Evolutionary conservation across 2,888 invertebrate genomes (phyloP), one percentile per base, ranked within the genome.

Genomic region (Thecophora atra): DNA sequence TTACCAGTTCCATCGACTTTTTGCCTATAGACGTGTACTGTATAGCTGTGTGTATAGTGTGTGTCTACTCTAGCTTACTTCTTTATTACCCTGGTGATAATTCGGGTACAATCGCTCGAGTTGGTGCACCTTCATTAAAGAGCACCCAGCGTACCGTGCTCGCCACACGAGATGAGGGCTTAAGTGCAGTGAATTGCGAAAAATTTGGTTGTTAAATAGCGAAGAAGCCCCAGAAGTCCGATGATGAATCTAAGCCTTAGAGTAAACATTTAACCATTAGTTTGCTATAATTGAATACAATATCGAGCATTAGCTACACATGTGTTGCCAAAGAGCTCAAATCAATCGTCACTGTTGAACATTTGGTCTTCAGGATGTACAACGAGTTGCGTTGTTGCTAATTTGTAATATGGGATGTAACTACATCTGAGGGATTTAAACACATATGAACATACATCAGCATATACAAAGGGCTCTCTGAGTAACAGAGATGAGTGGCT

Each of bases 41-140:
- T 58, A 17, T 68, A 11, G 6, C 7, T 37, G 37, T 19, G 58
- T 44, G 60, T 70, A n/a, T 51, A n/a, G 19, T 51, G n/a, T 47
- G 47, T 37, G 37, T 37, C n/a, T n/a, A n/a, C n/a, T n/a, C n/a
- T n/a, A n/a, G 47, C 21, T 56, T 26, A n/a, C n/a, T n/a, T n/a
- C 42, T 58, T 58, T 47, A 70, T 52, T 63, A 52, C 70, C 52
- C 17, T 63, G 62, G 70, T 21, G 70, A 63, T 70, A 70, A 70
- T 70, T 63, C 70, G 19, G 13, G 19, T 52, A 70, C 62, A 70
- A 63, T 63, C 15, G 63, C 21, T 8, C 30, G 24, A 51, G 52
- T 30, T 67, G n/a, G 28, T 47, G 24, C 44, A 60, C 60, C 60
- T 42, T 58, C 58, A 44, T 47, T 47, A 47, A n/a, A 47, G 47